These are phyloP conservation scores for Tenualosa ilisha DNA, from an alignment of 2,797 vertebrate species.

Conservation along the genomic window DNA sequence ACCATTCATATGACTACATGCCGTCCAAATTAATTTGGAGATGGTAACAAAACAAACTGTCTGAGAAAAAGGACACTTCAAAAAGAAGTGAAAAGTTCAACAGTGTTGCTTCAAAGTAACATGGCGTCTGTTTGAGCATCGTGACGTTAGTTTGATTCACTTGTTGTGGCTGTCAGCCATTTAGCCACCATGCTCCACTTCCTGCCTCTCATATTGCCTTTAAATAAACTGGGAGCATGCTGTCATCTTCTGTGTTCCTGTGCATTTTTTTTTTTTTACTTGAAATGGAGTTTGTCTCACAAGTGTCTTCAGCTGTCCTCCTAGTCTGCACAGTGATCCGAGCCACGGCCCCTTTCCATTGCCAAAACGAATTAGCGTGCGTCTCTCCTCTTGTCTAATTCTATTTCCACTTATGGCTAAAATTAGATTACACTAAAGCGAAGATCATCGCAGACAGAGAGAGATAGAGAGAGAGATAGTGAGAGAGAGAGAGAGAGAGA, in stretches of 20 bases:
- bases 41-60: too few species aligned
- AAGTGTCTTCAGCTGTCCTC: not conserved
- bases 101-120: not conserved
- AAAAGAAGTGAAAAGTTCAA: too few species aligned
- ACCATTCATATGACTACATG: too few species aligned
- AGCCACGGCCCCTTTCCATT: not conserved
- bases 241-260: not conserved
- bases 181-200: not conserved
- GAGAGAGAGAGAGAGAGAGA: not conserved
- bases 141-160: not conserved
- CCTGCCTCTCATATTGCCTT: not conserved
- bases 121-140: not conserved
- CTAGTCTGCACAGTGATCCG: not conserved
- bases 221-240: not conserved
- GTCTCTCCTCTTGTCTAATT: constrained; percentile 10
- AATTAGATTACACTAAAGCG: constrained; percentile 19
- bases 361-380: not conserved
- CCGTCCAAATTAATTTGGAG: too few species aligned
- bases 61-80: too few species aligned
- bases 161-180: not conserved
- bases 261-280: not conserved
- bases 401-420: not conserved
- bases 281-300: not conserved
- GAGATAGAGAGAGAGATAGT: not conserved
- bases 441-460: not conserved